Evolutionary conservation across 1,140 invertebrate genomes (phyloP), one percentile per base, ranked within the genome.

Genomic region (Bombyx mori): DNA sequence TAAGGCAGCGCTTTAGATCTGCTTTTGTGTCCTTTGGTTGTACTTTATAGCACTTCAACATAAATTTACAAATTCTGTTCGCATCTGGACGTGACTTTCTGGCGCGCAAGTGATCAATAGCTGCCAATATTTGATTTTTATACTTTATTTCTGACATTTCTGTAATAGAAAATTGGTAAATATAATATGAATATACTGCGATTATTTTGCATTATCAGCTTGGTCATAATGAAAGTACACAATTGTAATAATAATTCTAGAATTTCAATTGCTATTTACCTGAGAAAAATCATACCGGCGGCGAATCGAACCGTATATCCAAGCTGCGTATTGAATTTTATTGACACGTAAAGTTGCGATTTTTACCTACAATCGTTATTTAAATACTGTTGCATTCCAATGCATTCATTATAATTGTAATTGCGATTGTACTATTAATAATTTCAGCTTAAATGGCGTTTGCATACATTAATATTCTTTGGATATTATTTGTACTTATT

Each of bases 51-150:
- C 92, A 92, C 61, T 93, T 90, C 63, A 93, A 88, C 65, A 95
- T 88, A 89, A 92, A 94, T 82, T 94, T 94, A 83, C 93, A 94
- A 76, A 96, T 96, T 61, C 94, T 91, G 72, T 94, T 92, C 47
- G 93, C 89, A 75, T 96, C 94, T 7, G 95, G 95, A 53, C 95
- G 90, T 44, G 94, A 94, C 89, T 96, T 96, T 69, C 94, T 89
- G 43, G 91, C 89, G 56, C 94, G 91, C 68, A 96, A 88, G 77
- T 95, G 93, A 88, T 96, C 94, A 74, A 96, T 96, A 65, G 94
- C 93, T 74, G 95, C 93, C 61, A 96, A 89, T 77, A 96, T 95
- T 72, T 91, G 89, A 63, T 93, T 90, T 82, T 92, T 91, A 86
- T 93, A 90, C 68, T 90, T 91, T 75, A 90, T 90, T 73, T 90